Evolutionary conservation across 2,888 invertebrate genomes (phyloP).

Genomic region (Plagodis pulveraria): DNA sequence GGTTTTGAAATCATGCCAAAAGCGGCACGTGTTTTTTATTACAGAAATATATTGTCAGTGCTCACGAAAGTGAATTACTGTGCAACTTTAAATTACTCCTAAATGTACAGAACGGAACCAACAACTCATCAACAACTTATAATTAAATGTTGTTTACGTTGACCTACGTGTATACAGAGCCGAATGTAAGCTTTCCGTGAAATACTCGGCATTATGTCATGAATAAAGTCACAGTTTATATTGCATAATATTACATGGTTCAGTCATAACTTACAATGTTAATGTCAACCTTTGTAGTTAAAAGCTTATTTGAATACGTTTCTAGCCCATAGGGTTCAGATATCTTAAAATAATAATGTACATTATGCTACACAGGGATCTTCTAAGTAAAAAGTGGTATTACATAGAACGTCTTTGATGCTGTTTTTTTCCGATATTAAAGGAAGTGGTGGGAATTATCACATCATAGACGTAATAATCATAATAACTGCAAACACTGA

Average conservation of each 20-base stretch:
- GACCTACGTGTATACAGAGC: conserved; percentile 36
- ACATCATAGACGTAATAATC: too few species aligned
- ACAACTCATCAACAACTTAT: conserved; percentile 46
- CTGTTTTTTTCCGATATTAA: too few species aligned
- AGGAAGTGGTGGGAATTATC: too few species aligned
- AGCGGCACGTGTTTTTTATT: conserved; percentile 56
- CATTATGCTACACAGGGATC: too few species aligned
- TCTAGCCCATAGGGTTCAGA: too few species aligned
- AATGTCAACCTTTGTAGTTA: not conserved
- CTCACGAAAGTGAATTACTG: conserved; percentile 39
- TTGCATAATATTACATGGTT: not conserved
- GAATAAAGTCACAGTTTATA: not conserved
- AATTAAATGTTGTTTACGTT: conserved; percentile 58
- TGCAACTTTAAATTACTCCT: conserved; percentile 40
- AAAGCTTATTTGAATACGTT: too few species aligned
- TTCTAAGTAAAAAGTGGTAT: too few species aligned
- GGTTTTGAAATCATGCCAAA: conserved; percentile 69
- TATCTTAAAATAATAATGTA: too few species aligned
- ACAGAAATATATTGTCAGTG: conserved; percentile 44
- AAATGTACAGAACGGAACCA: conserved; percentile 36
- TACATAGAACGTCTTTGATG: too few species aligned
- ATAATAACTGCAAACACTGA: too few species aligned
- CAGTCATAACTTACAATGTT: not conserved
- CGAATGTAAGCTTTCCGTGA: conserved; percentile 9
- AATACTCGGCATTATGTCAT: conserved; percentile 13